Conservation (phyloP, 2,797 vertebrate species). For the Borostomias antarcticus region DNA sequence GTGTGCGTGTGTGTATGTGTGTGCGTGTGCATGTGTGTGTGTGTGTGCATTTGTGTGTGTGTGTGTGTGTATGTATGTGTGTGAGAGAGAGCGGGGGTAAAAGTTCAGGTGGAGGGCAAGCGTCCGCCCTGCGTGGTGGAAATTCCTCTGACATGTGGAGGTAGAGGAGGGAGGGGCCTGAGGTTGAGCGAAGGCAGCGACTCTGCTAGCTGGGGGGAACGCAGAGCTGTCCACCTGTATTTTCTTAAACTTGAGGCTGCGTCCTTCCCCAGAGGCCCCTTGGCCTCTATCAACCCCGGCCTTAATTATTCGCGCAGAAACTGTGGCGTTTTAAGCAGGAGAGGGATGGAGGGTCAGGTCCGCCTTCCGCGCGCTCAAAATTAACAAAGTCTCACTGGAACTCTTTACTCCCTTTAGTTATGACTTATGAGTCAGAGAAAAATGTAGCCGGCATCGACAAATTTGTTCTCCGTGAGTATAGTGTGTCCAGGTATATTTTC, state of each 20-base stretch:
- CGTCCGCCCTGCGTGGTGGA: conserved; percentile 14
- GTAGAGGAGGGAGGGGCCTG: conserved; percentile 53
- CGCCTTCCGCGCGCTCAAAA: conserved; percentile 44
- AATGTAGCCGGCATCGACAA: conserved; percentile 33
- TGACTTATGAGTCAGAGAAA: conserved; percentile 22
- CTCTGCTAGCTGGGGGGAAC: conserved; percentile 53
- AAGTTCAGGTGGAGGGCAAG: conserved; percentile 58
- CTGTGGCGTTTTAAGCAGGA: conserved; percentile 51
- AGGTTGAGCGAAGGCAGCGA: conserved; percentile 49
- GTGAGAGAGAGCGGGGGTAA: conserved; percentile 48
- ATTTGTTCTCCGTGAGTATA: not conserved
- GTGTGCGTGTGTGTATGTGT: conserved; percentile 29
- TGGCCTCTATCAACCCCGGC: conserved; percentile 48
- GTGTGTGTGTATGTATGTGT: conserved; percentile 34
- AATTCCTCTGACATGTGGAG: conserved; percentile 64
- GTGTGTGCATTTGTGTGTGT: conserved; percentile 19
- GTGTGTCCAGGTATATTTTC: conserved; percentile 26
- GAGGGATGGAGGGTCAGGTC: conserved; percentile 42
- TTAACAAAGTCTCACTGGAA: conserved; percentile 26
- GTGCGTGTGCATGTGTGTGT: conserved; percentile 23
- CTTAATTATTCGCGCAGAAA: conserved; percentile 59
- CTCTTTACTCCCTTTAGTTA: conserved; percentile 17
- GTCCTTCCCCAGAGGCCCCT: conserved; percentile 51
- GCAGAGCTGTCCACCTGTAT: conserved; percentile 68
- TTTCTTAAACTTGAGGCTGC: conserved; percentile 75